Evolutionary conservation across 1,140 invertebrate species (phyloP), one percentile per base, ranked within the genome.

Genomic region (Ceratina australensis): DNA sequence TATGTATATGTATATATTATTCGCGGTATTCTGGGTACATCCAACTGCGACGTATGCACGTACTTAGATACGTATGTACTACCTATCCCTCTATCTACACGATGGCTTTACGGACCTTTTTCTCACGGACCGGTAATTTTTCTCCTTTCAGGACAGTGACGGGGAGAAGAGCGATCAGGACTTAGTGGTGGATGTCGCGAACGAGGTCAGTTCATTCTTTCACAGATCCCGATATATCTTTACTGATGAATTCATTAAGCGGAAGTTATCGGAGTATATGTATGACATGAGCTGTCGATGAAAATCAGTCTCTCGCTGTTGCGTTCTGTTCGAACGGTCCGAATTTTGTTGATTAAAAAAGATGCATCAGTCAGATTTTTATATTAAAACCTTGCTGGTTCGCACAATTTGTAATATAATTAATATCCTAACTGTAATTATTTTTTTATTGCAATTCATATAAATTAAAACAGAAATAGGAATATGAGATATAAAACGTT

Each of bases 121-220:
- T 22, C 12, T 61, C 18, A 72, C 10, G 1, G 42, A 10, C 0
- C 1, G 18, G 28, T 65, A 42, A 60, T 72, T 59, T 86, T 69
- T 68, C 49, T 68, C 75, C 67, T 94, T 94, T 75, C 91, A 96
- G 95, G 95, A 96, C 69, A 96, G 95, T 90, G 95, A 96, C 89
- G 95, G 94, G 3, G 96, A 96, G 87, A 96, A 96, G 88, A 97
- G 96, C 91, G 96, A 97, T 88, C 96, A 97, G 92, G 97, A 98
- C 88, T 92, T 98, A 72, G 97, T 98, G 64, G 97, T 98, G 28
- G 97, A 98, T 91, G 97, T 97, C 63, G 96, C 96, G 54, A 97
- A 97, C 89, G 97, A 97, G 93, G 96, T 95, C 89, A 90, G 87
- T 79, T 54, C 22, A 63, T 54, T 16, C 16, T 71, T 24, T 18